phyloP scores from a whole-genome alignment of 2,888 invertebrate species.

The Coleophora deauratella region DNA sequence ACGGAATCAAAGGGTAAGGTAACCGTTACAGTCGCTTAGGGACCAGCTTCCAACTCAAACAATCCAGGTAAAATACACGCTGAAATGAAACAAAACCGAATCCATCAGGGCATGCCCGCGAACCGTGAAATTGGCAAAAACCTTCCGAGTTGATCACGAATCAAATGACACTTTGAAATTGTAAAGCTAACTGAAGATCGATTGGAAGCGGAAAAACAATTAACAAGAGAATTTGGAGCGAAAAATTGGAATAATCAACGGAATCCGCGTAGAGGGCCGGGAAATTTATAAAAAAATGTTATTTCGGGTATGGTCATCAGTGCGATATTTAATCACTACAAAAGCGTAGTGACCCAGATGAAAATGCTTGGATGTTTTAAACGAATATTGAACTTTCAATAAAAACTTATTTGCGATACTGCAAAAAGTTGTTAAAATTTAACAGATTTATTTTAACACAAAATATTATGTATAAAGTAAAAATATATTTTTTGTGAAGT shows the following conservation, averaged over 20 bases:
- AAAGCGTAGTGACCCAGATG: conserved; percentile 26
- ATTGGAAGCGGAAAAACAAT: conserved; percentile 64
- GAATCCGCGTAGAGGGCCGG: conserved; percentile 40
- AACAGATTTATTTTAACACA: too few species aligned
- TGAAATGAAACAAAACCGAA: conserved; percentile 45
- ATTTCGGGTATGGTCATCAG: conserved; percentile 41
- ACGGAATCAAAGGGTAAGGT: too few species aligned
- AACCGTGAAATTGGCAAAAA: conserved; percentile 69
- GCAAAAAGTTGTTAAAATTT: too few species aligned
- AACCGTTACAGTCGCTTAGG: too few species aligned
- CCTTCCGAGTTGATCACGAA: conserved; percentile 67
- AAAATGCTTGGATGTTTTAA: conserved; percentile 18
- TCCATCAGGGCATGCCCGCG: conserved; percentile 45
- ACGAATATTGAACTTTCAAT: conserved; percentile 9
- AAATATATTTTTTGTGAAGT: too few species aligned
- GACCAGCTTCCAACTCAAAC: conserved; percentile 1
- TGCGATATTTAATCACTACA: conserved; percentile 15
- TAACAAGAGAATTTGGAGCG: conserved; percentile 48
- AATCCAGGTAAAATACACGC: conserved; percentile 20
- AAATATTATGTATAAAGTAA: too few species aligned
- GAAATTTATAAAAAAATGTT: conserved; percentile 47
- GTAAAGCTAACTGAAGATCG: conserved; percentile 65
- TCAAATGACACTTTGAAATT: conserved; percentile 71
- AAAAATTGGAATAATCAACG: conserved; percentile 64
- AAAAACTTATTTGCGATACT: conserved; percentile 2